Evolutionary conservation across 2,797 vertebrate species (phyloP).

Genomic region (Chaenodraco wilsoni): DNA sequence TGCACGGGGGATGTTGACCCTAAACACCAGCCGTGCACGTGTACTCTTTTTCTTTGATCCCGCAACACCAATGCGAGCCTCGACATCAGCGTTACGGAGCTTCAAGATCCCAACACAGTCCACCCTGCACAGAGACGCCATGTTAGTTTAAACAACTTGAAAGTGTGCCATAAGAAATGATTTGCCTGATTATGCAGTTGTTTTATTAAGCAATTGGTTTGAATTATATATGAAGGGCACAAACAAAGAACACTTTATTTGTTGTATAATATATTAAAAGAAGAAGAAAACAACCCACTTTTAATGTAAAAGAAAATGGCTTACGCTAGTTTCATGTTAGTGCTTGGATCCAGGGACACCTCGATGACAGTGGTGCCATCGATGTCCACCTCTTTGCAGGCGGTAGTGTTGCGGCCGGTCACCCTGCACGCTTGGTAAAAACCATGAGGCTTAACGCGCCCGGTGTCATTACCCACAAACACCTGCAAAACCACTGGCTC

Average conservation of each 20-base stretch:
- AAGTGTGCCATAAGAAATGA: neutral
- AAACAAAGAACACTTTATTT: neutral
- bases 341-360: slow-evolving; percentile 93
- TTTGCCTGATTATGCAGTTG: neutral
- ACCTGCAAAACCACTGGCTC: slow-evolving; percentile 94
- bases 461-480: slow-evolving; percentile 96
- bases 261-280: too few relatives aligned
- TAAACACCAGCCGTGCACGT: slow-evolving; percentile 94
- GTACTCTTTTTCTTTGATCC: slow-evolving; percentile 99
- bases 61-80: slow-evolving; percentile 95
- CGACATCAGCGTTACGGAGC: slow-evolving; percentile 96
- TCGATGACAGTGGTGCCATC: slow-evolving; percentile 98
- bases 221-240: neutral
- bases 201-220: slow-evolving; percentile 7
- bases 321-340: slow-evolving; percentile 96
- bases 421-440: slow-evolving; percentile 99
- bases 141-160: slow-evolving; percentile 16
- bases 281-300: neutral
- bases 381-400: slow-evolving; percentile 96
- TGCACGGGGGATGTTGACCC: slow-evolving; percentile 91
- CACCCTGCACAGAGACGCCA: slow-evolving; percentile 82
- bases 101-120: slow-evolving; percentile 98
- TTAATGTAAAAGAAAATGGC: slow-evolving; percentile 65
- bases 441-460: slow-evolving; percentile 96
- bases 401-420: slow-evolving; percentile 96